Evolutionary conservation across 2,888 invertebrate species (phyloP), one percentile per base, ranked within the genome.

Genomic region (Piscicola geometra): DNA sequence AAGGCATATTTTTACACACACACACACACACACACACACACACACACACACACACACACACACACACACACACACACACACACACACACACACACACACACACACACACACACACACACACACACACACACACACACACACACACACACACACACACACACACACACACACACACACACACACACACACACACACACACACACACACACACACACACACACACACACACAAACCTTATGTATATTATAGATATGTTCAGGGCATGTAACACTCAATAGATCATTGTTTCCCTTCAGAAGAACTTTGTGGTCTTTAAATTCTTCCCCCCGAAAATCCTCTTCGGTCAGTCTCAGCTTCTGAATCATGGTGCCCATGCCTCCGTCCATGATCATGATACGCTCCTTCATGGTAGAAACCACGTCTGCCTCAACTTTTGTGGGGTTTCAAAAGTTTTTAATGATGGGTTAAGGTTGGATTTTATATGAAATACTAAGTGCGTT

Each of bases 351-450:
- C 74, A 87, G 83, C 72, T 83, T 81, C 80, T 89, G 86, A 71
- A 89, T 88, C 88, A 88, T 89, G 3, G 89, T 89, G n/a, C 89
- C 89, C 89, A 89, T 89, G 12, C 88, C 89, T 47, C 89, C 88
- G 83, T 88, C 88, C 79, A 88, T 85, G 28, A 88, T 83, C 83
- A 88, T 83, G 75, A 88, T 88, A 36, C 87, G 82, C 75, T 86
- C 80, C 77, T 80, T 80, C 70, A 86, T 76, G 9, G 82, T 82
- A 1, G 73, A 73, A 15, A 77, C 77, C 41, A 83, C 78, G 21
- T 76, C 76, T 33, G 30, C 47, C 35, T 73, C 50, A 25, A 76
- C 76, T 76, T 28, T 50, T n/a, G n/a, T n/a, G 15, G 15, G 15
- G 41, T 41, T 41, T 41, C 9, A 41, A 15, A 41, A 41, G 15